phyloP scores from a whole-genome alignment of 2,888 invertebrate species.

The Patella ulyssiponensis region DNA sequence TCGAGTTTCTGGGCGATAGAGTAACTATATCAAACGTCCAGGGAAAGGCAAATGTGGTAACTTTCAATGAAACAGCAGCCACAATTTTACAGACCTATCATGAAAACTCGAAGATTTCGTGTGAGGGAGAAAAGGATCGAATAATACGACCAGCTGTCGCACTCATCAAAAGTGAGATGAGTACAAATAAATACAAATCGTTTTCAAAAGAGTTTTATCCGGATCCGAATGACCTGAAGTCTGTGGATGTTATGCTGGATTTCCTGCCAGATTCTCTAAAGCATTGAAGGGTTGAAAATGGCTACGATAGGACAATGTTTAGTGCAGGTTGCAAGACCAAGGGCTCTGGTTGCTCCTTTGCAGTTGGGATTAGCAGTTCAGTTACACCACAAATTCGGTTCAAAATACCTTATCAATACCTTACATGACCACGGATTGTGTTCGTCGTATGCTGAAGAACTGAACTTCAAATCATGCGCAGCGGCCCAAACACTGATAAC shows the following conservation, averaged over 20 bases:
- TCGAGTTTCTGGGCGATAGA: not conserved
- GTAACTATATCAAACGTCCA: not conserved
- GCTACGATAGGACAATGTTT: too few species aligned
- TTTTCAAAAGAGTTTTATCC: constrained; percentile 4
- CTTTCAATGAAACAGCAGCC: not conserved
- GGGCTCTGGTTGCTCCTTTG: too few species aligned
- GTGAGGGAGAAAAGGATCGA: not conserved
- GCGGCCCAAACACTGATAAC: not conserved
- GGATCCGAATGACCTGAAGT: not conserved
- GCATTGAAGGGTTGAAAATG: too few species aligned
- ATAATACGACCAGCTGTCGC: not conserved
- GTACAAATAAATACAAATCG: not conserved
- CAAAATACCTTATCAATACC: too few species aligned
- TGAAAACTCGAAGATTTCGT: not conserved
- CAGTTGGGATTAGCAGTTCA: too few species aligned
- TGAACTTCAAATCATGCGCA: not conserved
- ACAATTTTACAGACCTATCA: not conserved
- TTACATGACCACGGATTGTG: too few species aligned
- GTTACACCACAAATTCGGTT: too few species aligned
- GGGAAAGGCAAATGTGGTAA: not conserved
- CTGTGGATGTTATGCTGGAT: not conserved
- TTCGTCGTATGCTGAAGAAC: not conserved
- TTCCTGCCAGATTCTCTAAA: not conserved
- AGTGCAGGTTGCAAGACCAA: too few species aligned
- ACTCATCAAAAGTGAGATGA: not conserved